Base-by-base conservation (phyloP, 2,113 vertebrate genomes). In the Gymnorhina tibicen region DNA sequence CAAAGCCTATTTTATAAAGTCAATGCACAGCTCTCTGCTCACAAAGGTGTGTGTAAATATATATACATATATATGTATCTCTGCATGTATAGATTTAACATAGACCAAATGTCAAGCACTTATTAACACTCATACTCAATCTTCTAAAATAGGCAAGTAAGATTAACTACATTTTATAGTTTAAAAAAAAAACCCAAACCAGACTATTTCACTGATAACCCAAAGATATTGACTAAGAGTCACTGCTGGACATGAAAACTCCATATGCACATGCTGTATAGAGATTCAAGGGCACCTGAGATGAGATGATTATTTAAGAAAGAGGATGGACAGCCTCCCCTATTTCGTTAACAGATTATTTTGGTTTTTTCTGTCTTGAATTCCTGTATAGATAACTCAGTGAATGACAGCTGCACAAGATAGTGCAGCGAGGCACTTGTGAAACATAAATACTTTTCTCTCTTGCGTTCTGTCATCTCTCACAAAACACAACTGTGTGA, bases 211-310 rank as follows among this genome's bases (percentile, higher is more conserved):
- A 69, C 19, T n/a, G 44, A 77, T 50, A 18, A 16, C 9, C 19
- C 41, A 55, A 74, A 69, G 39, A 60, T 24, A 67, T 16, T 10
- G 26, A n/a, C 33, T 3, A 23, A 53, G 5, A 75, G 37, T 22
- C 73, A 80, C 37, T n/a, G 37, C 8, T 32, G 52, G 52, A 10
- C 58, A 24, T 16, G 44, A 53, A 88, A 75, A 18, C 15, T 66
- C 42, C 32, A 52, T 2, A 55, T 1, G 18, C 37, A 28, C 9
- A 37, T 1, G 0, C 2, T n/a, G 17, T 22, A 27, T 12, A 59
- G 15, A 78, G n/a, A 66, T 42, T 37, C 37, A 47, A 75, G 35
- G 33, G 62, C 56, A 91, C 16, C 7, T 27, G 35, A 79, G 28
- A 55, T 18, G 16, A 94, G 11, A 59, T 5, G 9, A 55, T 32